Percentiles rank a stretch among this genome's conserved stretches.
Conservation (phyloP, 2,797 vertebrate species). For the Xenentodon cancila region DNA sequence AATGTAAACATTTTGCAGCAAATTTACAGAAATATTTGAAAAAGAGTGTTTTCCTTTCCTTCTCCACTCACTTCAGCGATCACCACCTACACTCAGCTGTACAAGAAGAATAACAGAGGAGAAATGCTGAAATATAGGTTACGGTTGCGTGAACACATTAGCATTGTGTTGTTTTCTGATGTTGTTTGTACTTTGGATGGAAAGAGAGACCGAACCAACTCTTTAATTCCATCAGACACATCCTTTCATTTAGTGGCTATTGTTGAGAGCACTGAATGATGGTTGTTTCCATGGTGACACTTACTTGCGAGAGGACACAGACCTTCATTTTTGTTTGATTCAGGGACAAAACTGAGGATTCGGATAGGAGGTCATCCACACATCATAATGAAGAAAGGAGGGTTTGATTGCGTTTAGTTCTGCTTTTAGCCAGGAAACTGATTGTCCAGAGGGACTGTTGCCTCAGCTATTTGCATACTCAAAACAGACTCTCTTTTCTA, state of each 20-base stretch:
- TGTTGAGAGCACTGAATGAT: slow-evolving; percentile 74
- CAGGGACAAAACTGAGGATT: slow-evolving; percentile 61
- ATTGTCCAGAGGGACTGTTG: slow-evolving; percentile 19
- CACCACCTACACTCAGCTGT: not conserved
- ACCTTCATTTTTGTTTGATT: slow-evolving; percentile 76
- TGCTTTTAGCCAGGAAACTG: slow-evolving; percentile 37
- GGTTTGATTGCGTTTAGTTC: slow-evolving; percentile 57
- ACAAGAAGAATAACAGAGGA: slow-evolving; percentile 21
- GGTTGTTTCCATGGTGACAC: slow-evolving; percentile 84
- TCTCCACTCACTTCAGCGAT: not conserved
- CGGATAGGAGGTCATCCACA: slow-evolving; percentile 55
- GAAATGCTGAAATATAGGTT: slow-evolving; percentile 23
- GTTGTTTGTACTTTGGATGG: slow-evolving; percentile 38
- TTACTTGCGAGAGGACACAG: slow-evolving; percentile 68
- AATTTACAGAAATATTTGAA: not conserved
- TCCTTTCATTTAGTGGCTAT: slow-evolving; percentile 77
- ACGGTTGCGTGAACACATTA: slow-evolving; percentile 34
- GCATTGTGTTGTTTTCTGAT: slow-evolving; percentile 32
- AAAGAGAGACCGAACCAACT: slow-evolving; percentile 56
- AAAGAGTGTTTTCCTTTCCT: too few species aligned
- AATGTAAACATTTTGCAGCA: not conserved
- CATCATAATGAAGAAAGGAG: slow-evolving; percentile 43
- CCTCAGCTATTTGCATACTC: slow-evolving; percentile 8
- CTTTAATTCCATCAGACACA: slow-evolving; percentile 74
- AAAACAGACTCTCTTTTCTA: not conserved